Evolutionary conservation across 2,888 invertebrate species (phyloP).

Genomic region (Creontiades dilutus): DNA sequence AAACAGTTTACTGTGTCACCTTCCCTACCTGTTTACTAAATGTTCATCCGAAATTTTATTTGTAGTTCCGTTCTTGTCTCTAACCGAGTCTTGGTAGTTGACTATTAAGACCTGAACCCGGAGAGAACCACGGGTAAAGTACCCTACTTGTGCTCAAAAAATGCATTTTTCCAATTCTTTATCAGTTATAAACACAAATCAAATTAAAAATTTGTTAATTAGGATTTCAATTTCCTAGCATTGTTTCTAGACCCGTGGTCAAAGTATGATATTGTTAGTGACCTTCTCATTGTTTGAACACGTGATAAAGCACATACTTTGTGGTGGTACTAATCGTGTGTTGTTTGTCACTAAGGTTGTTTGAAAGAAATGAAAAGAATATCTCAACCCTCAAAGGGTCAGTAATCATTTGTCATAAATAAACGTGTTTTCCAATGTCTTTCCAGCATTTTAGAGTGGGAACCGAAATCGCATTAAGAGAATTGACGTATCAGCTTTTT

Average conservation of each 20-base stretch:
- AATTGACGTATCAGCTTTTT: constrained; percentile 1
- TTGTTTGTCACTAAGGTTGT: background rate
- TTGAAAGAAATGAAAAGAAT: too few species aligned
- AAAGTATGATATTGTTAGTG: background rate
- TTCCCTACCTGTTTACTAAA: too few species aligned
- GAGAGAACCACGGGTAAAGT: too few species aligned
- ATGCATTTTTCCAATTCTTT: background rate
- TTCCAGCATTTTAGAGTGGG: constrained; percentile 30
- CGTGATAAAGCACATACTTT: background rate
- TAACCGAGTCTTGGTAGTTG: too few species aligned
- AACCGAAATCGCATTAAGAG: constrained; percentile 22
- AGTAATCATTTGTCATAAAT: background rate
- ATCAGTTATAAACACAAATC: too few species aligned
- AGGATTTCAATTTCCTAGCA: background rate
- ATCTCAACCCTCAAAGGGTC: background rate
- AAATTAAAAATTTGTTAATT: too few species aligned
- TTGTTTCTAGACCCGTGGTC: background rate
- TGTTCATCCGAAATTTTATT: too few species aligned
- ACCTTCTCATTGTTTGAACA: background rate
- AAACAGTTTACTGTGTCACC: too few species aligned
- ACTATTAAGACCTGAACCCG: too few species aligned
- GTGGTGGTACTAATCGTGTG: background rate
- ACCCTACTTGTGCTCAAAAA: background rate
- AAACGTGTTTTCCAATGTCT: constrained; percentile 13
- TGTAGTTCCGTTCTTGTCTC: too few species aligned